Evolutionary conservation across 2,113 vertebrate species (phyloP), one percentile per base, ranked within the genome.

Genomic region (Phyllostomus discolor): DNA sequence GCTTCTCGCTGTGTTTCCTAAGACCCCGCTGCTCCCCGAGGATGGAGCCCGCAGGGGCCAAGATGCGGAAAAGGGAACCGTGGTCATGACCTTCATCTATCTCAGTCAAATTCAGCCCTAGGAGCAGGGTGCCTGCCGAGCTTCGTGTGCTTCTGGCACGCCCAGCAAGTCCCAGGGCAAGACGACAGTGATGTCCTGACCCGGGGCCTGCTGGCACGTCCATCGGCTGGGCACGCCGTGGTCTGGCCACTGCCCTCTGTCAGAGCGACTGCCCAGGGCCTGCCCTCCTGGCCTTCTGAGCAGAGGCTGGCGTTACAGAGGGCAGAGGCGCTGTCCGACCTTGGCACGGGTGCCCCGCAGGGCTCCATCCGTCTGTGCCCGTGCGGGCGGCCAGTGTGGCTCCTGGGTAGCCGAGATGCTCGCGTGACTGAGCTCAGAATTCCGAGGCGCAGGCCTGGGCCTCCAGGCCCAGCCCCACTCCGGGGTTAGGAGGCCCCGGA

Each of bases 401-500:
- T 28, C 7, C 0, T 5, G 35, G 11, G 59, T 1, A 31, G 41
- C 1, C 0, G 43, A n/a, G 26, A 15, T 26, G 31, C 69, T 67
- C 22, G 0, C 0, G 10, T 31, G 43, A 41, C 22, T 5, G 14
- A 54, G 10, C 28, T 26, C 31, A 9, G 67, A 43, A 1, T 24
- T 33, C 1, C 11, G 35, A 83, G 11, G 38, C 33, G 15, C 38
- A 79, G 16, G 3, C 15, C 17, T 15, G 19, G 9, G 70, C 12
- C 31, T 16, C 28, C 17, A 0, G 16, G 35, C 1, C 48, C 9
- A 28, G 33, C 10, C 54, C 4, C 54, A 31, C 2, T 0, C 5
- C 0, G 0, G 50, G 72, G 17, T 8, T 26, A 2, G 8, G 46
- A 16, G 59, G n/a, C 35, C 10, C 0, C 4, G 1, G 82, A 1